Evolutionary conservation across 2,113 vertebrate species (phyloP).

Genomic region (Heterochromis multidens): DNA sequence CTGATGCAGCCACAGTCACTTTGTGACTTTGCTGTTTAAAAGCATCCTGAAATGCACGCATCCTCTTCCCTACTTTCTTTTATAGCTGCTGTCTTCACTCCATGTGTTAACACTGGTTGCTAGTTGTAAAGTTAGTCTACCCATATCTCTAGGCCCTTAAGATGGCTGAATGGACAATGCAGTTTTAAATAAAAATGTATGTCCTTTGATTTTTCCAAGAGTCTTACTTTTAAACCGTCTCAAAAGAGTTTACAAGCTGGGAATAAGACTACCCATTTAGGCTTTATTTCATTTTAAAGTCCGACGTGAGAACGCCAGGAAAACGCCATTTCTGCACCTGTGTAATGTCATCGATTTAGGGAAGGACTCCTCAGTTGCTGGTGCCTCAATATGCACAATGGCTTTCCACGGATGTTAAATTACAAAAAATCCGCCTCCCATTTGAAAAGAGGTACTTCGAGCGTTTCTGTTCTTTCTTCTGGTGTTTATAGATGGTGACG

Average conservation of each 20-base stretch:
- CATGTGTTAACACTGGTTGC: constrained; percentile 12
- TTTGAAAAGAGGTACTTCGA: constrained; percentile 19
- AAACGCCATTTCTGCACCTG: constrained; percentile 78
- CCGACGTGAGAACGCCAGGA: constrained; percentile 28
- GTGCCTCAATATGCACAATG: constrained; percentile 49
- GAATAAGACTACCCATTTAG: neutral
- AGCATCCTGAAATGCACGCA: neutral
- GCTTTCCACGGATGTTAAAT: constrained; percentile 46
- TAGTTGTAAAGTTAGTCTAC: constrained; percentile 56
- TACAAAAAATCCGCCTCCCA: constrained; percentile 24
- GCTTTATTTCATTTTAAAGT: constrained; percentile 56
- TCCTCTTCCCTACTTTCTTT: neutral
- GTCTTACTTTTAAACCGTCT: constrained; percentile 23
- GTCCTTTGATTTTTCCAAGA: constrained; percentile 10
- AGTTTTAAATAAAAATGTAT: constrained; percentile 54
- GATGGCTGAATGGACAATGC: constrained; percentile 58
- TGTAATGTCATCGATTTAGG: constrained; percentile 45
- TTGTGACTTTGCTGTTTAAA: neutral
- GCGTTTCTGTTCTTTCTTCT: constrained; percentile 17
- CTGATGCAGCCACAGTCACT: neutral
- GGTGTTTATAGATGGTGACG: constrained; percentile 2
- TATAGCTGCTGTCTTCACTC: neutral
- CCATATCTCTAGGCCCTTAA: constrained; percentile 47
- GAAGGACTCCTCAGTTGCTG: constrained; percentile 49
- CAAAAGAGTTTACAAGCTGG: neutral